Conservation (phyloP, 2,888 invertebrate species). For the Cephus spinipes region DNA sequence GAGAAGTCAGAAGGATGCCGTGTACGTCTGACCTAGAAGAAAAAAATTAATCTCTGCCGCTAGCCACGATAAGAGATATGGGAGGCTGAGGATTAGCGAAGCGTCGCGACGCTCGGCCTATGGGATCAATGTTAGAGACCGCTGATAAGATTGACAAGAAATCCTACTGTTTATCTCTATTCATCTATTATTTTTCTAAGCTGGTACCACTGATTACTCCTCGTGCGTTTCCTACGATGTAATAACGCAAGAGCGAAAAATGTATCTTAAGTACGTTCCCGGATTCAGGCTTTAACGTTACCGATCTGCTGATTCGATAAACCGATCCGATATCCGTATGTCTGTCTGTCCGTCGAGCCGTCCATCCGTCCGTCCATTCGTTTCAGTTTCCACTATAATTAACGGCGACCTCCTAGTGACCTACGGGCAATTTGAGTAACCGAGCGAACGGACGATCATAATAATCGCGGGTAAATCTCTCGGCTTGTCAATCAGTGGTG, state of each 20-base stretch:
- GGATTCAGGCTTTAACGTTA: background rate
- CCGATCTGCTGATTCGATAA: slow-evolving; percentile 53
- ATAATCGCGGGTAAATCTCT: slow-evolving; percentile 45
- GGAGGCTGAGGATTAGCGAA: background rate
- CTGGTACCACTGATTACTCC: background rate
- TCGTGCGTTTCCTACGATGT: background rate
- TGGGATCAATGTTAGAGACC: background rate
- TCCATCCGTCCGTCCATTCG: slow-evolving; percentile 23
- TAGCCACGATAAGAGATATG: background rate
- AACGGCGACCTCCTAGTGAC: slow-evolving; percentile 61
- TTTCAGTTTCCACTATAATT: slow-evolving; percentile 57
- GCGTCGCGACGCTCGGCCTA: background rate
- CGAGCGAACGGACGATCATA: slow-evolving; percentile 52
- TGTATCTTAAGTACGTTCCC: background rate
- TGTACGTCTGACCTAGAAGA: background rate
- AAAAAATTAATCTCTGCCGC: background rate
- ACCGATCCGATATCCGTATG: slow-evolving; percentile 61
- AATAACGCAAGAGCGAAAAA: background rate
- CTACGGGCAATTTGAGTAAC: slow-evolving; percentile 58
- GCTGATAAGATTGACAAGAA: background rate
- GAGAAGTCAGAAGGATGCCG: slow-evolving; percentile 30
- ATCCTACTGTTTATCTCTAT: background rate
- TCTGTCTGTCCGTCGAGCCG: slow-evolving; percentile 13
- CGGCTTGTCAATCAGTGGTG: slow-evolving; percentile 24
- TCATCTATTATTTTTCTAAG: background rate